Evolutionary conservation across 2,797 vertebrate genomes (phyloP).

Genomic region (Ptychobarbus kaznakovi): DNA sequence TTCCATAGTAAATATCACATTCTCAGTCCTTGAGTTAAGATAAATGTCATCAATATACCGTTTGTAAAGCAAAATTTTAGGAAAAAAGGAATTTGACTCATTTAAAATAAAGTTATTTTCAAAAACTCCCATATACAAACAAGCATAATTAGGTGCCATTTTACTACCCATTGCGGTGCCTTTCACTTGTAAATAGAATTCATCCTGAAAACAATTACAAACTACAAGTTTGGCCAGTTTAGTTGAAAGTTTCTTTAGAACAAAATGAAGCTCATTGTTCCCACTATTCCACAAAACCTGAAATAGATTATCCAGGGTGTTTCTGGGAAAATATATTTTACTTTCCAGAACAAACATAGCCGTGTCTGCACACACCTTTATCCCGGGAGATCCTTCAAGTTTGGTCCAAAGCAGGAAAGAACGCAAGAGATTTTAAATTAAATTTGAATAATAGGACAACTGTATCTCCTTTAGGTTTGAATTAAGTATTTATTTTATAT

Average conservation of each 20-base stretch:
- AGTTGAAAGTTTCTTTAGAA: not conserved
- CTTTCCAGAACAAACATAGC: slow-evolving; percentile 43
- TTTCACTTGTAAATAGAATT: no score
- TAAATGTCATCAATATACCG: no score
- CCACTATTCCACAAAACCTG: not conserved
- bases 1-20: no score
- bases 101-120: no score
- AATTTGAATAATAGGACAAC: not conserved
- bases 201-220: not conserved
- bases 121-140: no score
- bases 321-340: slow-evolving; percentile 14
- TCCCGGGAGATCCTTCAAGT: not conserved
- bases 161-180: no score
- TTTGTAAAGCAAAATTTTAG: no score
- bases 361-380: not conserved
- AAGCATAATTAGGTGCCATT: no score
- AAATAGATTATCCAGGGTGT: slow-evolving; percentile 6
- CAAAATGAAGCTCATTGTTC: not conserved
- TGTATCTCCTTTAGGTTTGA: not conserved
- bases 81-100: no score
- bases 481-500: not conserved
- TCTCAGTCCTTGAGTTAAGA: no score
- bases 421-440: not conserved
- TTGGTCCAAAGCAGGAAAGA: not conserved
- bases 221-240: not conserved